These are phyloP conservation scores for Lasioglossum vierecki DNA, from an alignment of 2,888 invertebrate species.

Conservation along the genomic window DNA sequence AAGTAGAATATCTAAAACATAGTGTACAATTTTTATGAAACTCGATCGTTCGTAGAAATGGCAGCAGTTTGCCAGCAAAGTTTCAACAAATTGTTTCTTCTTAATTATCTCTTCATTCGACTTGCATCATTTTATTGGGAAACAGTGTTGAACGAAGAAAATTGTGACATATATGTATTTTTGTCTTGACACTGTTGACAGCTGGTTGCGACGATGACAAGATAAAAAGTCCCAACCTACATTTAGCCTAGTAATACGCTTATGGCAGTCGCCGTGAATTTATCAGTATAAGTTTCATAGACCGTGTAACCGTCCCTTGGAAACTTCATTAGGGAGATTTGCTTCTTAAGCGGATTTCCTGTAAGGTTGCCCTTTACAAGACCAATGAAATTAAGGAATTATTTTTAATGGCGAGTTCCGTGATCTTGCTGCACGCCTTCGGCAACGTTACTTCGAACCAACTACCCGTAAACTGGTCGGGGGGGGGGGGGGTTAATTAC, in stretches of 20 bases:
- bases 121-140: not conserved
- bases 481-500: not conserved
- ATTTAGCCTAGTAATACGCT: constrained; percentile 47
- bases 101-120: not conserved
- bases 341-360: constrained; percentile 50
- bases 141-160: not conserved
- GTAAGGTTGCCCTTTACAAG: constrained; percentile 29
- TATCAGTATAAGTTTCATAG: constrained; percentile 41
- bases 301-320: constrained; percentile 26
- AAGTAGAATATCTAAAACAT: not conserved
- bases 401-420: constrained; percentile 38
- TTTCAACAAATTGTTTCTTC: not conserved
- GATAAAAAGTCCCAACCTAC: constrained; percentile 17
- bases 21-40: not conserved
- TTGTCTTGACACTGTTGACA: not conserved
- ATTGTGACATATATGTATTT: not conserved
- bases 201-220: constrained; percentile 11
- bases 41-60: not conserved
- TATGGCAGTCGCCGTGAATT: constrained; percentile 30
- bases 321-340: constrained; percentile 53
- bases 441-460: not conserved
- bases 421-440: not conserved
- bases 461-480: not conserved
- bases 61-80: not conserved
- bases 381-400: constrained; percentile 30